A percentile compares a stretch with the other conserved stretches of the same genome.
Evolutionary conservation across 53 echinoderm and acorn worm species (phyloP).

Genomic region (Arbacia lixula): DNA sequence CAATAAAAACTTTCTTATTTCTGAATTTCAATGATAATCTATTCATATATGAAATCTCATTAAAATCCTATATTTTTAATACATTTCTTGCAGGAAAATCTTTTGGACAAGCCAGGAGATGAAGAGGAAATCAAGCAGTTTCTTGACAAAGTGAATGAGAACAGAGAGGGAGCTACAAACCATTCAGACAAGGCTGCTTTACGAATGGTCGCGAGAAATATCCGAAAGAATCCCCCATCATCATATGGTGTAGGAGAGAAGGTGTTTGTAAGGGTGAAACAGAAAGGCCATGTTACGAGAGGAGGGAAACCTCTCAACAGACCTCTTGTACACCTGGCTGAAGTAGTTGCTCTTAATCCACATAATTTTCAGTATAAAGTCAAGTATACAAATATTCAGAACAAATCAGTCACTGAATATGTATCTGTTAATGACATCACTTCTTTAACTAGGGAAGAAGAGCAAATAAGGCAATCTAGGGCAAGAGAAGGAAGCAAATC

Average conservation of each 20-base stretch:
- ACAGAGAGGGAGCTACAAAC: too few relatives aligned
- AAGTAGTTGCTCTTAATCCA: neutral
- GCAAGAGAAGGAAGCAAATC: neutral
- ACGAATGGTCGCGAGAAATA: neutral
- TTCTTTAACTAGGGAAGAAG: neutral
- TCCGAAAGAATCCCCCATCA: neutral
- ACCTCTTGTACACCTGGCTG: neutral
- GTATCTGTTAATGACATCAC: constrained; percentile 15
- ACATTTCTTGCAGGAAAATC: too few relatives aligned
- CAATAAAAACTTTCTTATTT: too few relatives aligned
- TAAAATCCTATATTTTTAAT: too few relatives aligned
- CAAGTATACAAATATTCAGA: neutral
- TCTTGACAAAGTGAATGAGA: too few relatives aligned
- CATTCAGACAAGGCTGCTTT: neutral
- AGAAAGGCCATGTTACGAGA: neutral
- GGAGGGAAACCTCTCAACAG: neutral
- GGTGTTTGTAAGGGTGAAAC: constrained; percentile 2
- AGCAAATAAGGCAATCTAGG: neutral
- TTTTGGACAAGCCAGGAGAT: too few relatives aligned
- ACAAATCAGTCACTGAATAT: neutral
- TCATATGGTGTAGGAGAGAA: neutral
- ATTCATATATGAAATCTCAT: too few relatives aligned
- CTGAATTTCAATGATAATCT: too few relatives aligned
- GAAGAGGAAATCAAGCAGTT: too few relatives aligned
- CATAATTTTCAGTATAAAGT: constrained; percentile 5